phyloP scores from a whole-genome alignment of 2,113 vertebrate genomes.

The Alethe castanea region DNA sequence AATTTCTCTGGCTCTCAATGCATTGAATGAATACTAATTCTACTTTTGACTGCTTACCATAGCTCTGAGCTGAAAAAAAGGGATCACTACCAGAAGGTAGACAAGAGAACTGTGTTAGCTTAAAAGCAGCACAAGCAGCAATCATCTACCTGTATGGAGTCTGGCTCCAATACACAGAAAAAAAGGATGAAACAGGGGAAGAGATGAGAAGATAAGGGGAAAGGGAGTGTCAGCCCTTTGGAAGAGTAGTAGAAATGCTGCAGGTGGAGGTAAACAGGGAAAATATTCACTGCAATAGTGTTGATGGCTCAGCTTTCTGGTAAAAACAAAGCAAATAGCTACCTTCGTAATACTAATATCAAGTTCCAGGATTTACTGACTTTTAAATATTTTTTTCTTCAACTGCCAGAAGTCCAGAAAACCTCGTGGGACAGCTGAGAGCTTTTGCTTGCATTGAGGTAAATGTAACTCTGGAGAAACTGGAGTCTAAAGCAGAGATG shows the following conservation, averaged over 20 bases:
- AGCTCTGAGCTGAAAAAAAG: background rate
- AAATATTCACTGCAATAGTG: background rate
- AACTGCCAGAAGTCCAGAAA: background rate
- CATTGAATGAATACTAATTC: background rate
- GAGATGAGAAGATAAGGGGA: background rate
- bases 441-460: background rate
- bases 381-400: background rate
- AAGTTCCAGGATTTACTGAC: background rate
- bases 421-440: background rate
- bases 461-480: background rate
- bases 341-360: background rate
- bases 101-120: background rate
- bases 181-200: background rate
- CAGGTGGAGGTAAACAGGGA: background rate
- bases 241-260: background rate
- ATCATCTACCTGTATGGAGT: background rate
- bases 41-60: background rate
- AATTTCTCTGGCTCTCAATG: background rate
- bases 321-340: background rate
- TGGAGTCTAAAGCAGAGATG: background rate
- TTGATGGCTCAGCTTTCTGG: background rate
- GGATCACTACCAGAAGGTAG: background rate
- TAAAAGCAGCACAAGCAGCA: constrained; percentile 17
- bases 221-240: background rate
- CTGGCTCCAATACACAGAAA: background rate